These are phyloP conservation scores for Rhinatrema bivittatum DNA, from an alignment of 2,797 vertebrate species.

Conservation along the genomic window DNA sequence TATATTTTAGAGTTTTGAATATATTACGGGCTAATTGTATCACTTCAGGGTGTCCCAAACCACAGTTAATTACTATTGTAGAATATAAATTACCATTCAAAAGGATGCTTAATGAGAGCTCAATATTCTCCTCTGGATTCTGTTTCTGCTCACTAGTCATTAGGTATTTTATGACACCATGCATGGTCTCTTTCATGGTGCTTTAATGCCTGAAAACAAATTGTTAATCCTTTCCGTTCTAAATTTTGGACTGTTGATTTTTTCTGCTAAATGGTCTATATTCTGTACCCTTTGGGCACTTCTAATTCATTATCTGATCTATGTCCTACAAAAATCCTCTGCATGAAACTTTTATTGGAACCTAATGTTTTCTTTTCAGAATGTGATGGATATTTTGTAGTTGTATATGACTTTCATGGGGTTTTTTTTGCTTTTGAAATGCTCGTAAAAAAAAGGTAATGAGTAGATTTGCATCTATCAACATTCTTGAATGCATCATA, in stretches of 20 bases:
- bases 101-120: conserved; percentile 26
- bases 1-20: conserved; percentile 20
- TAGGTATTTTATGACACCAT: conserved; percentile 27
- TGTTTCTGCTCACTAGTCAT: conserved; percentile 15
- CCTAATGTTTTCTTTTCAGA: too few relatives aligned
- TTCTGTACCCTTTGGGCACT: conserved; percentile 9
- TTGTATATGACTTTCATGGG: too few relatives aligned
- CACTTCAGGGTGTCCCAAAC: conserved; percentile 16
- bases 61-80: conserved; percentile 29
- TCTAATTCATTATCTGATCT: conserved; percentile 27
- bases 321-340: conserved; percentile 27
- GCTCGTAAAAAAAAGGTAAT: too few relatives aligned
- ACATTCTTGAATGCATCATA: too few relatives aligned
- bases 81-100: conserved; percentile 16
- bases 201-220: conserved; percentile 29
- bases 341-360: conserved; percentile 9
- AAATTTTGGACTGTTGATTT: conserved; percentile 16
- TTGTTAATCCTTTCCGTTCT: conserved; percentile 19
- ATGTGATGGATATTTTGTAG: too few relatives aligned
- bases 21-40: conserved; percentile 27
- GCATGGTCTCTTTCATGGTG: conserved; percentile 6
- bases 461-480: too few relatives aligned
- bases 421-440: too few relatives aligned
- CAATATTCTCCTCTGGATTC: conserved; percentile 24
- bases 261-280: conserved; percentile 33